These are phyloP conservation scores for Lordiphosa andalusiaca DNA, from an alignment of 2,888 invertebrate genomes.

Conservation along the genomic window DNA sequence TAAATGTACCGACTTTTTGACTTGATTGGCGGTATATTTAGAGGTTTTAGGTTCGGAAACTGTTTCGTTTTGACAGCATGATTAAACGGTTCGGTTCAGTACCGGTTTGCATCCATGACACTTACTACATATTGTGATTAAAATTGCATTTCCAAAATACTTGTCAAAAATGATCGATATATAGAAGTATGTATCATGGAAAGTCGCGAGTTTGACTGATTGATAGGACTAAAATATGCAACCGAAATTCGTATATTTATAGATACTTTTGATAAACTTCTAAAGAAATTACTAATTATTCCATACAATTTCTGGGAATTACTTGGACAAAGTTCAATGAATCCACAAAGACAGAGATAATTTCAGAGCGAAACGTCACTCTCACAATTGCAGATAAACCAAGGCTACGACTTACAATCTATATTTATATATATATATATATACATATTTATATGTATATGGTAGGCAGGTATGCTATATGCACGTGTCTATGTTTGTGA, in stretches of 20 bases:
- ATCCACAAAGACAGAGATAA: slow-evolving; percentile 46
- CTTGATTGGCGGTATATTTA: too few relatives aligned
- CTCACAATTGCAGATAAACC: slow-evolving; percentile 38
- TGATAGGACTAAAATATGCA: slow-evolving; percentile 2
- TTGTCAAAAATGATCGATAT: too few relatives aligned
- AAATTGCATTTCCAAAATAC: too few relatives aligned
- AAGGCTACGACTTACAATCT: slow-evolving; percentile 43
- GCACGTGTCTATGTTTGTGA: slow-evolving; percentile 60
- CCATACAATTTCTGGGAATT: slow-evolving; percentile 1
- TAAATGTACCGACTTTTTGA: too few relatives aligned
- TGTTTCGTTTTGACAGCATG: too few relatives aligned
- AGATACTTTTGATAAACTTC: background rate
- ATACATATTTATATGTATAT: slow-evolving; percentile 31
- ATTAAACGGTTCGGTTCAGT: too few relatives aligned
- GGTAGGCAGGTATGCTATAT: slow-evolving; percentile 42
- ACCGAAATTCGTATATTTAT: too few relatives aligned
- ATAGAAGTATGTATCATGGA: too few relatives aligned
- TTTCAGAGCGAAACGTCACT: slow-evolving; percentile 53
- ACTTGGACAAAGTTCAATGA: slow-evolving; percentile 54
- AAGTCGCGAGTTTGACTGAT: too few relatives aligned
- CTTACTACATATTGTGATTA: too few relatives aligned
- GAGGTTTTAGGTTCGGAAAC: too few relatives aligned
- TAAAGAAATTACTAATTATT: background rate
- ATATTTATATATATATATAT: slow-evolving; percentile 1
- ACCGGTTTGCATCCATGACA: too few relatives aligned